Base-by-base conservation (phyloP, 2,888 invertebrate species). In the Ectemnius lituratus region DNA sequence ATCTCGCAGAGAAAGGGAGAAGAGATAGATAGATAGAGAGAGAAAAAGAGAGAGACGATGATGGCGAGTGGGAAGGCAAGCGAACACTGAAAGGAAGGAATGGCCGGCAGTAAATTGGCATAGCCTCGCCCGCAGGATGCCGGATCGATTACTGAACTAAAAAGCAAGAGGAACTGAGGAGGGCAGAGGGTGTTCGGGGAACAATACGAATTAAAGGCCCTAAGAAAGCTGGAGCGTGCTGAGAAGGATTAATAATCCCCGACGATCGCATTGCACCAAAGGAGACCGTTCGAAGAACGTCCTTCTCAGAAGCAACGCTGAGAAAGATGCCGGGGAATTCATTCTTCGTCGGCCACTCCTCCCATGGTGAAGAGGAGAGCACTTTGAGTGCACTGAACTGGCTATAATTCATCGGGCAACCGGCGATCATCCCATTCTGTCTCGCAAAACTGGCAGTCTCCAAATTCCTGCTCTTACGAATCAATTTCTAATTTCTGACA, bases 171-270 rank as follows among this genome's bases (percentile, higher is more conserved):
- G 58, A 52, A 52, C 16, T 8, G 52, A 52, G 16, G 16, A 16
- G 52, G 52, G 16, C 37, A 37, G 37, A 37, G 11, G 6, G 6
- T 8, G 6, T 11, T 37, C 37, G 16, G 27, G 45, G 58, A 64
- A 70, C 70, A 70, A 73, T 70, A n/a, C 56, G 64, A 65, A 70
- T 62, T 49, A 58, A 62, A 37, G 64, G 28, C 27, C 23, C 23
- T 20, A 62, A 45, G 62, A 75, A 73, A 62, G 61, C 62, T n/a
- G 14, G 18, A 49, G 20, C 20, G 46, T 2, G 46, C 59, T 37
- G 13, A 23, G n/a, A 16, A 2, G 52, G 60, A 72, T 75, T 67
- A 63, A 67, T 62, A 64, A 64, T 20, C 62, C 23, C 37, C 5
- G 16, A 13, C 56, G 63, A 64, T 67, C 63, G 28, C 13, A 46